Evolutionary conservation across 2,797 vertebrate species (phyloP).

Genomic region (Sebastes vulpes): DNA sequence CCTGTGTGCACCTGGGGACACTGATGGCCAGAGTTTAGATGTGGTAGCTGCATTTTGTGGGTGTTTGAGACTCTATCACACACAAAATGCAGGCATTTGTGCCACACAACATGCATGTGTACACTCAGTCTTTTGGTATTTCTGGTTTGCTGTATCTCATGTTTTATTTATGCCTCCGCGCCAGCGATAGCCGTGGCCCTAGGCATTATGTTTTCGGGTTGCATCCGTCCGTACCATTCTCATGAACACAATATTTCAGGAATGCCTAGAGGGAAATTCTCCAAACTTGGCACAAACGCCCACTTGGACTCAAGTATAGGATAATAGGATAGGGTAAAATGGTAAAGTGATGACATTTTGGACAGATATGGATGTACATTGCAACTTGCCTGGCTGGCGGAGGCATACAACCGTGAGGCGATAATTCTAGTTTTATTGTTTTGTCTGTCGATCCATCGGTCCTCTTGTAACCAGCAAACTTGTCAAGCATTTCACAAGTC

Average conservation of each 20-base stretch:
- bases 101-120: background rate
- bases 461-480: background rate
- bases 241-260: background rate
- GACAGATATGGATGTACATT: background rate
- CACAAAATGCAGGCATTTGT: too few relatives aligned
- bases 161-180: background rate
- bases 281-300: background rate
- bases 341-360: background rate
- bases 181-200: background rate
- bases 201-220: background rate
- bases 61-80: background rate
- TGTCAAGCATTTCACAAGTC: background rate
- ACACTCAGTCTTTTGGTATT: background rate
- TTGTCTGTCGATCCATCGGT: background rate
- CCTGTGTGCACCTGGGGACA: background rate
- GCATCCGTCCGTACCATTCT: background rate
- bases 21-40: background rate
- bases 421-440: background rate
- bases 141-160: background rate
- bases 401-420: background rate
- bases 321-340: background rate
- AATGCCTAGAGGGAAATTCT: background rate
- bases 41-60: background rate
- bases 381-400: background rate
- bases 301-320: background rate